A percentile compares a stretch with the other conserved stretches of the same genome.
Evolutionary conservation across 2,888 invertebrate species (phyloP).

Genomic region (Unio pictorum): DNA sequence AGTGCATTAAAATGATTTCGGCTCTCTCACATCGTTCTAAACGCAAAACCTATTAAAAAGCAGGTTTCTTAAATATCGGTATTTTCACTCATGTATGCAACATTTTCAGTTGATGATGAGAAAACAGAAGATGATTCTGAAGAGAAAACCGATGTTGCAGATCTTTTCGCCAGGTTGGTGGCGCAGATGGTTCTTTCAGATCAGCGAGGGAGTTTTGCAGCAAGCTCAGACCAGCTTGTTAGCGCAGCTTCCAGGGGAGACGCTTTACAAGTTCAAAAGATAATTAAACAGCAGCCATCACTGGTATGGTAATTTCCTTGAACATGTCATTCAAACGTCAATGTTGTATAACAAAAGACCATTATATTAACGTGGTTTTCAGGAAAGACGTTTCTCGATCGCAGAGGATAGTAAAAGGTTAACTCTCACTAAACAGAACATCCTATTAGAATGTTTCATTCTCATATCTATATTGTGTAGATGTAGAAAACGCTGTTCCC

Average conservation of each 20-base stretch:
- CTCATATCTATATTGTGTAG: not conserved
- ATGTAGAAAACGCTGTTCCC: no score
- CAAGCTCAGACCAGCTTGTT: constrained; percentile 12
- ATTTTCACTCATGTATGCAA: no score
- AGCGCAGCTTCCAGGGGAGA: constrained; percentile 16
- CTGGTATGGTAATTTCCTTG: constrained; percentile 4
- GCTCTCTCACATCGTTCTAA: no score
- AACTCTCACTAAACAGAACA: not conserved
- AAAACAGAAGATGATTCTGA: no score
- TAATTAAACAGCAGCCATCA: constrained; percentile 9
- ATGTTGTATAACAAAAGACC: not conserved
- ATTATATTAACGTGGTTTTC: no score
- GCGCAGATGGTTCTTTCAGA: constrained; percentile 10
- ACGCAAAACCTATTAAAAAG: no score
- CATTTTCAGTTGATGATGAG: no score
- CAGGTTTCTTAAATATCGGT: no score
- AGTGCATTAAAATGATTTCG: no score
- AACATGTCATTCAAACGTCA: no score
- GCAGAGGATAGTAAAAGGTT: not conserved
- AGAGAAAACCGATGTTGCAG: constrained; percentile 1
- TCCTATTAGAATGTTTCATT: not conserved
- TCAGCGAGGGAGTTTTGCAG: not conserved
- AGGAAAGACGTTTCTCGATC: no score
- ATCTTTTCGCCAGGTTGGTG: constrained; percentile 6
- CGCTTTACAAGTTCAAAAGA: constrained; percentile 1